Percentiles rank a stretch among this genome's conserved stretches.
Evolutionary conservation across 2,113 vertebrate genomes (phyloP).

Genomic region (Erythrolamprus reginae): DNA sequence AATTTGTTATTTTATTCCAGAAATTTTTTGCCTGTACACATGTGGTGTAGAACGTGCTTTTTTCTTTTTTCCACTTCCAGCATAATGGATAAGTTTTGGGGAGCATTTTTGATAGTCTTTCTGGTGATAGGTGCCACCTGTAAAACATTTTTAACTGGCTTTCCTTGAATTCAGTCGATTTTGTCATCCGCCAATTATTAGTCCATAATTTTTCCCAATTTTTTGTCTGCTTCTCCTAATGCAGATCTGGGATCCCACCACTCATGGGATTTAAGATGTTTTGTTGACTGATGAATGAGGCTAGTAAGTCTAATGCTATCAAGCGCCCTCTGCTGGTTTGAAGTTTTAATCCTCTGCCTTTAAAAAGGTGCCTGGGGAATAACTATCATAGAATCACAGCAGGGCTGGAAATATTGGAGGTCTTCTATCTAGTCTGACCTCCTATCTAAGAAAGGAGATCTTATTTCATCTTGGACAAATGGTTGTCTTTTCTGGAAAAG

Average conservation of each 20-base stretch:
- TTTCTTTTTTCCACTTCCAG: no score
- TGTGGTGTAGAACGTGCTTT: no score
- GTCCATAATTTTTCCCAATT: no score
- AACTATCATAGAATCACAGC: background rate
- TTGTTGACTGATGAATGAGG: background rate
- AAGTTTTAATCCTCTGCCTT: background rate
- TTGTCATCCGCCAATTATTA: no score
- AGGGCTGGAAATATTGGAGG: background rate
- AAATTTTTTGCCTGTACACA: no score
- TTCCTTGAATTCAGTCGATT: no score
- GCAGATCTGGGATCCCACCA: no score
- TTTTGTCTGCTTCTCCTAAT: background rate
- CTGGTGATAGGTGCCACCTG: no score
- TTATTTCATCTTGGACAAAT: background rate
- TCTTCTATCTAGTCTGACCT: background rate
- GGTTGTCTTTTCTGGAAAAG: background rate
- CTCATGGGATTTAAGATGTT: background rate
- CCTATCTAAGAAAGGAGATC: background rate
- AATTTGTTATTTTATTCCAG: no score
- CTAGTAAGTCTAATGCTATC: background rate
- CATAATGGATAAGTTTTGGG: no score
- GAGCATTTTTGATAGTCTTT: no score
- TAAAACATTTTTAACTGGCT: no score
- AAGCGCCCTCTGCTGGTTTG: conserved; percentile 1
- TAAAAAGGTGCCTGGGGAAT: background rate